Evolutionary conservation across 2,797 vertebrate species (phyloP), one percentile per base, ranked within the genome.

Genomic region (Mycteria americana): DNA sequence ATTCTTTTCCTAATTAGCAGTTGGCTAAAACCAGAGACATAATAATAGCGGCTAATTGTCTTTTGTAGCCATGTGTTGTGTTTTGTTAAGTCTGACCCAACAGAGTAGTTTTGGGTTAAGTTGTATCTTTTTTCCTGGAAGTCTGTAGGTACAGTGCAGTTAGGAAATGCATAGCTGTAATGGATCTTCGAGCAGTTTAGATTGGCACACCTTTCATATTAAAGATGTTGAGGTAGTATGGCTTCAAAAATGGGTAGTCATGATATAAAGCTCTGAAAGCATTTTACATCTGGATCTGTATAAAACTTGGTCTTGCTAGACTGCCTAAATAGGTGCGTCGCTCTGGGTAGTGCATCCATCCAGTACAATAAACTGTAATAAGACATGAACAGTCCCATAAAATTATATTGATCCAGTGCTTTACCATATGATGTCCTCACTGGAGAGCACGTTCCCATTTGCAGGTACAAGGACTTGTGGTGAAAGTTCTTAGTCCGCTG

Each of bases 1-100:
- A 68, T 86, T 89, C 30, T 92, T 88, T 73, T 92, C 86, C 76
- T 89, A 87, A 69, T 91, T 79, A 91, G 45, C 50, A 51, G n/a
- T 69, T 93, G 77, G 62, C 80, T 92, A 78, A 90, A 76, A 91
- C 81, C 43, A 78, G 56, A 82, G 68, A 46, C 23, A 17, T 48
- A 48, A 41, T 73, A 91, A 76, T 65, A 84, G 77, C 0, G 0
- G 46, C 59, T 94, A 84, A 88, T 94, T 72, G 73, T 78, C 57
- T 88, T 88, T 95, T 84, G 63, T 57, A 85, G 62, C 37, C 80
- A 81, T 88, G 59, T 92, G 75, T 72, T 64, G 30, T 54, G 57
- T 76, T 90, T 87, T 67, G 63, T 70, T 46, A 46, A 18, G 59
- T 33, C 51, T 85, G 48, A 62, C 53, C 64, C 59, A 72, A 37